Percentiles rank a stretch among this genome's conserved stretches.
These are phyloP conservation scores for Campylomormyrus numenius DNA, from an alignment of 2,113 vertebrate species.

Conservation along the genomic window DNA sequence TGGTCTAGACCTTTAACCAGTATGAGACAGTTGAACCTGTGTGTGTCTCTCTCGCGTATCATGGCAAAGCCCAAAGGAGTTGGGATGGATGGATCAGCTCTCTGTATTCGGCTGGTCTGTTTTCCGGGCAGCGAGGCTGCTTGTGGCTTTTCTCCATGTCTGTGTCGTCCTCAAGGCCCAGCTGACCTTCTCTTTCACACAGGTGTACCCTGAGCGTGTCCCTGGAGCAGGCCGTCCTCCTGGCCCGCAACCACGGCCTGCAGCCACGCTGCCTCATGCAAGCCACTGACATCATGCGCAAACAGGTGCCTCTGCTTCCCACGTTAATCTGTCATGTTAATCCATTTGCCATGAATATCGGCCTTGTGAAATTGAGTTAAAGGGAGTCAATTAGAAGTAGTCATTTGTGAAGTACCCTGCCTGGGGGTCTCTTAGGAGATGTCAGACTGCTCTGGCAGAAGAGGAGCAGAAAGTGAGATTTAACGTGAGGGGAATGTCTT, in stretches of 20 bases:
- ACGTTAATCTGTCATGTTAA: background rate
- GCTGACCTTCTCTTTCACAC: background rate
- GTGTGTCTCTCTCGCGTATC: background rate
- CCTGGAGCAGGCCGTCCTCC: slow-evolving; percentile 82
- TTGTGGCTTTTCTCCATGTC: background rate
- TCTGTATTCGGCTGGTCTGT: background rate
- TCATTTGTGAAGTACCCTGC: background rate
- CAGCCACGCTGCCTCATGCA: slow-evolving; percentile 94
- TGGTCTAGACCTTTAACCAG: background rate
- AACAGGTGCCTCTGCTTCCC: slow-evolving; percentile 70
- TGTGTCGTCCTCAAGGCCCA: background rate
- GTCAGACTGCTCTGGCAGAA: background rate
- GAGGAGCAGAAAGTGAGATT: background rate
- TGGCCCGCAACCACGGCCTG: slow-evolving; percentile 86
- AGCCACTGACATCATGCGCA: slow-evolving; percentile 94
- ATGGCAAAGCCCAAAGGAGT: background rate
- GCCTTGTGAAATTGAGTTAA: background rate
- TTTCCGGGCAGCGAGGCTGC: background rate
- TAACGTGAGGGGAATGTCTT: slow-evolving; percentile 17
- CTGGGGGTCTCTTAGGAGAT: background rate
- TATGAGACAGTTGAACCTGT: background rate
- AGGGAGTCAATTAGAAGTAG: background rate
- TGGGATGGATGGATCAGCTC: background rate
- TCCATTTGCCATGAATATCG: background rate
- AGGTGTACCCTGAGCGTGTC: slow-evolving; percentile 87